Conservation (phyloP, 1,140 invertebrate species). For the Teleogryllus occipitalis region DNA sequence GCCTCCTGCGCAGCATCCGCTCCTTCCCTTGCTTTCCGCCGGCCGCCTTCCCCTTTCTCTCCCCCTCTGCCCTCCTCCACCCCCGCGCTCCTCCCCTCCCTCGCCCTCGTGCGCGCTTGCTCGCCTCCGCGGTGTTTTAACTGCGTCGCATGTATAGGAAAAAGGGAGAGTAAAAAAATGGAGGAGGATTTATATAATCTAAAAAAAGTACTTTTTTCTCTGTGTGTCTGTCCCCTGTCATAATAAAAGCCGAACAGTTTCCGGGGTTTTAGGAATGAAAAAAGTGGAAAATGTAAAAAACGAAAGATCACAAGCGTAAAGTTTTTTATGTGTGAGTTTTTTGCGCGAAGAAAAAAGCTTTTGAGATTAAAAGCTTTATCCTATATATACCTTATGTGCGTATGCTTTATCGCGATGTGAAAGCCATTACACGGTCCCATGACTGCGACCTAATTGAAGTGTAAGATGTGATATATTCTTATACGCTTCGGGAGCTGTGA, state of each 20-base stretch:
- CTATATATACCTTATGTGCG: background rate
- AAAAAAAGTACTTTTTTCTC: background rate
- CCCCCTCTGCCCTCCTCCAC: background rate
- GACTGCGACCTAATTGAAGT: background rate
- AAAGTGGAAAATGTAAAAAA: conserved; percentile 6
- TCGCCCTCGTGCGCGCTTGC: background rate
- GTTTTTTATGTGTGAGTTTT: background rate
- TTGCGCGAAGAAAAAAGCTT: background rate
- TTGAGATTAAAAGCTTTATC: background rate
- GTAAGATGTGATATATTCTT: background rate
- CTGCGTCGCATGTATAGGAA: background rate
- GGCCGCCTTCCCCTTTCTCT: background rate
- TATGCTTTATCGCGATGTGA: background rate
- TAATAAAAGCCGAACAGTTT: conserved; percentile 5
- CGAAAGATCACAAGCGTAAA: background rate
- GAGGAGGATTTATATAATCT: conserved; percentile 1
- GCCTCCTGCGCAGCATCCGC: background rate
- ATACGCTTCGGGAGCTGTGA: too few relatives aligned
- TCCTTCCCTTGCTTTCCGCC: background rate
- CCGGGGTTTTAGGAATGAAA: background rate
- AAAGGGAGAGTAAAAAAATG: conserved; percentile 1
- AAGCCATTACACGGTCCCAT: background rate
- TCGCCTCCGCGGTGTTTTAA: background rate
- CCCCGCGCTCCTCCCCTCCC: background rate
- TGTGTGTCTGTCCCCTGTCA: conserved; percentile 3